phyloP scores from a whole-genome alignment of 2,888 invertebrate species.

The Sarcophaga carnaria region DNA sequence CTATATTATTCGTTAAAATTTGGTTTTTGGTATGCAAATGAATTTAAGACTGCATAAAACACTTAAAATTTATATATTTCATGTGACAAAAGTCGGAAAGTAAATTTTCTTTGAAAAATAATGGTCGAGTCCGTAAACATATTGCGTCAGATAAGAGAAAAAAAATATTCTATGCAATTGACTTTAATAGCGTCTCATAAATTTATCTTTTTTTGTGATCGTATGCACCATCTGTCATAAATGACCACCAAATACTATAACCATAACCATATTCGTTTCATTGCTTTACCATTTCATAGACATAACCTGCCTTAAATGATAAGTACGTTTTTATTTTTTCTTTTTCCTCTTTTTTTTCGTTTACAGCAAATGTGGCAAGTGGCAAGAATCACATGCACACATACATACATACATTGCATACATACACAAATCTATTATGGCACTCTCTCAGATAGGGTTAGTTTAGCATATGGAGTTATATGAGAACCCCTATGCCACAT shows the following conservation, averaged over 20 bases:
- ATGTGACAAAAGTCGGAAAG: no score
- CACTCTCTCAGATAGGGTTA: neutral
- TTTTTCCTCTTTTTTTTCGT: no score
- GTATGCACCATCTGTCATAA: constrained; percentile 51
- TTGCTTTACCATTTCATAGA: constrained; percentile 43
- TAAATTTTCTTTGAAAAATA: neutral
- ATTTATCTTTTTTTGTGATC: constrained; percentile 22
- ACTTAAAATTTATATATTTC: no score
- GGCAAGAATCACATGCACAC: neutral
- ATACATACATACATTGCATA: neutral
- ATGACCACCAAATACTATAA: constrained; percentile 53
- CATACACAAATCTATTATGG: neutral
- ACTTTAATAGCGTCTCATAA: constrained; percentile 40
- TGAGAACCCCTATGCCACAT: constrained; percentile 20
- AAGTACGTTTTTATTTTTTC: constrained; percentile 11
- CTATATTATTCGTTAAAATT: no score
- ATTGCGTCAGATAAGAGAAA: neutral
- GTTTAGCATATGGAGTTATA: constrained; percentile 46
- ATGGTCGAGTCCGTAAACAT: neutral
- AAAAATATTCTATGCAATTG: constrained; percentile 22
- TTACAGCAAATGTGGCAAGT: constrained; percentile 4
- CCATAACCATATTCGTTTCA: constrained; percentile 31
- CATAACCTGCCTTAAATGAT: constrained; percentile 57
- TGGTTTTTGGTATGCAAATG: no score
- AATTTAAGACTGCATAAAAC: no score